Evolutionary conservation across 2,113 vertebrate genomes (phyloP).

Genomic region (Trichechus manatus): DNA sequence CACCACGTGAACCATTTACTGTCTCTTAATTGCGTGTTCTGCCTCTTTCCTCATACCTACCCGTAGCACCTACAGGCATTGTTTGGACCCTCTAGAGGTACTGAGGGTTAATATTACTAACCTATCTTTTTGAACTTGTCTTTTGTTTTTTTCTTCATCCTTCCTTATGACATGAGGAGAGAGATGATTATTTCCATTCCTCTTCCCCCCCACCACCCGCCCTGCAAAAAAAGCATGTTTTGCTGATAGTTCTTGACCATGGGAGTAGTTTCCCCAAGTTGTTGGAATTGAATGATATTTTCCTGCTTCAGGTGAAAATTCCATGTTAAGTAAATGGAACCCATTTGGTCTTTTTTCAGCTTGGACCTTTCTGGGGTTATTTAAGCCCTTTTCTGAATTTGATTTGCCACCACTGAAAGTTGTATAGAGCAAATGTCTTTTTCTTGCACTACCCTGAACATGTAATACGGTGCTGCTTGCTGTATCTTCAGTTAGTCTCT

Average conservation of each 20-base stretch:
- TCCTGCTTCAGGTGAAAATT: conserved; percentile 17
- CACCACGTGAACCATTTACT: not conserved
- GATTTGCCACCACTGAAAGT: conserved; percentile 17
- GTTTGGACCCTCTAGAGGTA: not conserved
- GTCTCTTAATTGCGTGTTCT: not conserved
- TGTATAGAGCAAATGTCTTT: not conserved
- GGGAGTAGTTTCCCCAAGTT: not conserved
- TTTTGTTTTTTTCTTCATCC: conserved; percentile 28
- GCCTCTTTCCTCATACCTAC: not conserved
- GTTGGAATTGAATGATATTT: not conserved
- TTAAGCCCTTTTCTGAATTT: conserved; percentile 37
- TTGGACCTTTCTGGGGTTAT: not conserved
- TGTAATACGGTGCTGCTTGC: not conserved
- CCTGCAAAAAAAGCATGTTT: not conserved
- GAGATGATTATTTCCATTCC: not conserved
- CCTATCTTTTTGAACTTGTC: not conserved
- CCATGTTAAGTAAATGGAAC: conserved; percentile 24
- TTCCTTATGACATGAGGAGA: conserved; percentile 27
- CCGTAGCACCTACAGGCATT: not conserved
- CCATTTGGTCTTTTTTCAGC: not conserved
- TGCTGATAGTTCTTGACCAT: not conserved
- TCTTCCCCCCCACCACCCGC: not conserved
- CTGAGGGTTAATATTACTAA: not conserved
- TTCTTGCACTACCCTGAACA: not conserved
- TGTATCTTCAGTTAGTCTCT: not conserved